Base-by-base conservation (phyloP, 2,113 vertebrate genomes). In the Ctenodactylus gundi region DNA sequence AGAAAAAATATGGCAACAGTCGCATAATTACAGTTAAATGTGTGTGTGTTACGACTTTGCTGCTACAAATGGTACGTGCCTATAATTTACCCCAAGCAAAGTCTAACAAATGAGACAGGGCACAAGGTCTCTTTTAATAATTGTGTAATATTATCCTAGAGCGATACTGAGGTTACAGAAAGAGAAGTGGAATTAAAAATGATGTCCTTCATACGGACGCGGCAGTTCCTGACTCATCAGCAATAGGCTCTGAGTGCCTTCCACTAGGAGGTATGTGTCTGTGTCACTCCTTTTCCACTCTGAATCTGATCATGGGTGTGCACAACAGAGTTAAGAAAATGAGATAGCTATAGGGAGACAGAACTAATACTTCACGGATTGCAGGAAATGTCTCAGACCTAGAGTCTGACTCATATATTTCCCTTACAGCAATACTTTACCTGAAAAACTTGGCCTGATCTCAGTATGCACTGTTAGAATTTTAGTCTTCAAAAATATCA, bases 61-160 rank as follows among this genome's bases (percentile, higher is more conserved):
- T 29, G 53, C 39, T 27, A 31, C 86, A 90, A 96, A 88, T 64
- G 36, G 17, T 46, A 72, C 17, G 62, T 27, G 34, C 17, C 29
- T 78, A 31, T 83, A 84, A 85, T 72, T 75, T 91, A 86, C 92
- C 80, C 18, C 39, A 49, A 88, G 34, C 20, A 72, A 96, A 60
- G 31, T 64, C 67, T 57, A 94, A 67, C 44, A 95, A 82, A 80
- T 86, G 25, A 85, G 75, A 89, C 18, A 65, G 41, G 57, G 34
- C 36, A 93, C 78, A 78, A 13, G 31, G 49, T 55, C 46, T 91
- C 25, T 84, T 70, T 76, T 55, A 57, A 80, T 73, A 87, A 87
- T 58, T 81, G 81, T 67, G 65, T 88, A n/a, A 51, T 65, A 60
- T 72, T 51, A 85, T 49, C 23, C 39, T 14, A 85, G 13, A 41